Base-by-base conservation (phyloP, 92 coral and sea anemone genomes). In the Epizoanthus rinbou region DNA sequence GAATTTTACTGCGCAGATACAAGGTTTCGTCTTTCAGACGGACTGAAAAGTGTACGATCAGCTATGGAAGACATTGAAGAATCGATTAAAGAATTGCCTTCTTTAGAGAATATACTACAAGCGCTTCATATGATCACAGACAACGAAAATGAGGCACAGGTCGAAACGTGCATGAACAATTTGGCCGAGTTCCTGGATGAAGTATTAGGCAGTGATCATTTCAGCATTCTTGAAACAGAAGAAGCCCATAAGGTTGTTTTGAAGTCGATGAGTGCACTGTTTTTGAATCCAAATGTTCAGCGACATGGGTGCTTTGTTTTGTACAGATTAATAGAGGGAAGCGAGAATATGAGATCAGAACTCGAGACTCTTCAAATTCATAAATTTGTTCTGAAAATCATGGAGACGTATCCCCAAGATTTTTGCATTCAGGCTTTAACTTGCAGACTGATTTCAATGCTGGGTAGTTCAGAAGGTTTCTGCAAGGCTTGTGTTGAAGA, bases 131-230 rank as follows among this genome's bases (percentile, higher is more conserved):
- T 81, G 3, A 66, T 93, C 52, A 87, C 78, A 74, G 71, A 71
- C 18, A 87, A 93, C 39, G 71, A 85, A 4, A 91, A 86, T 58
- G 87, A 80, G 81, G 71, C 81, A 5, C 90, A 91, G 60, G 70
- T 91, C 18, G 91, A 91, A 73, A 63, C 70, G 64, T 82, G 86
- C 47, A 79, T 93, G 88, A 67, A 79, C 37, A 85, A 85, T 37
- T 87, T 93, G 18, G 93, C 93, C 4, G 93, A 93, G 41, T 63
- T 68, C 65, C 45, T 93, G 23, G 88, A 87, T 56, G 85, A 88
- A 18, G 83, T 60, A 62, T 65, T 57, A n/a, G 25, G 41, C 28
- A 21, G 66, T 35, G 70, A 74, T 8, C 75, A 90, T 28, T 45
- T 86, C 57, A 74, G 64, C n/a, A 45, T 59, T 8, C 28, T 91